Base-by-base conservation (phyloP, 1,140 invertebrate genomes). In the Tribolium castaneum region DNA sequence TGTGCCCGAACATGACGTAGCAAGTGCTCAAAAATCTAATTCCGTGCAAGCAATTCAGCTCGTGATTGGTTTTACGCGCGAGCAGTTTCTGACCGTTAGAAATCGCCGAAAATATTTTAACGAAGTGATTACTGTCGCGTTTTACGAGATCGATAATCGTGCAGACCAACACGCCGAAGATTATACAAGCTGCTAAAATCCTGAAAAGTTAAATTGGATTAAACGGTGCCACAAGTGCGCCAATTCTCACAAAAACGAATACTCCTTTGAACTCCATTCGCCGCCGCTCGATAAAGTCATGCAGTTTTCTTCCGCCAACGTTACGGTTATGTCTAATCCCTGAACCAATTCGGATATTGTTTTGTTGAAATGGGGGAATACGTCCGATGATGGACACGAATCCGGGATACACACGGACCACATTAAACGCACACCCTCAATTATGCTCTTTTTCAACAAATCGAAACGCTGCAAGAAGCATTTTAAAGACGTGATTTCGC, bases 341-440 rank as follows among this genome's bases (percentile, higher is more conserved):
- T 82, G 74, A n/a, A 70, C 74, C 51, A 83, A 9, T 6, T 79
- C 77, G 2, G 30, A 50, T 70, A 84, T 76, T 7, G 51, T 76
- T 79, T 80, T 82, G 22, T 71, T 81, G 59, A 82, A 84, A 76
- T 83, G 81, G 5, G 14, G 9, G 7, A 82, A 54, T 6, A 83
- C 74, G 34, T 82, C 82, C 7, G 56, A 35, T 54, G 70, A 13
- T 6, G 35, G 45, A 76, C 83, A 83, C 14, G 81, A 80, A 76
- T 83, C 79, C 12, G 83, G 80, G 25, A 84, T 56, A 51, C 83
- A 84, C 7, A 83, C 82, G 14, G 83, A 81, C 81, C 81, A 84
- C 13, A 76, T 75, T 50, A 83, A 10, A 49, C 56, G 51, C 4
- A 73, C 75, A 10, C 54, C 78, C n/a, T 82, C 74, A 14, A 83